Evolutionary conservation across 2,888 invertebrate species (phyloP).

Genomic region (Congeria kusceri): DNA sequence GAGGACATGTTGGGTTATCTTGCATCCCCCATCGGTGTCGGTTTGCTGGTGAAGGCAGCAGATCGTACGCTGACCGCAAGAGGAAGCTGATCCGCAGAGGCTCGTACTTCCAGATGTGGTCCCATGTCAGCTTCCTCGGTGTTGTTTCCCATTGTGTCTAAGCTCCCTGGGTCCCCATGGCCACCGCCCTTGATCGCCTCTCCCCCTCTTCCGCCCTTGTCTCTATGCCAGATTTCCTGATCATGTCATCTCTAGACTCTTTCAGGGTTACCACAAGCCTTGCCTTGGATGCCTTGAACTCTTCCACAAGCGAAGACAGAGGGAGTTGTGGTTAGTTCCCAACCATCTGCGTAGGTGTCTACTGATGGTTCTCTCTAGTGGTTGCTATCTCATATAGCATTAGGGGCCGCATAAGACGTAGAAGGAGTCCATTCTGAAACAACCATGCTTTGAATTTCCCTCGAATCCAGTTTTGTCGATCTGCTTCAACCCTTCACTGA

Average conservation of each 20-base stretch:
- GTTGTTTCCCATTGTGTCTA: slow-evolving; percentile 19
- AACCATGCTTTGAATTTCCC: slow-evolving; percentile 40
- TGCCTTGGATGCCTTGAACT: slow-evolving; percentile 30
- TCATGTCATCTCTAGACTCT: slow-evolving; percentile 33
- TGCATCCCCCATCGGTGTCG: slow-evolving; percentile 17
- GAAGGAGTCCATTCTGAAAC: slow-evolving; percentile 30
- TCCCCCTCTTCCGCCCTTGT: slow-evolving; percentile 14
- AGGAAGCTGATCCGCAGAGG: slow-evolving; percentile 35
- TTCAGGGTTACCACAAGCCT: slow-evolving; percentile 34
- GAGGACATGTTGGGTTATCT: slow-evolving; percentile 20
- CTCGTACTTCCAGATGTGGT: slow-evolving; percentile 35
- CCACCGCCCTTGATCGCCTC: slow-evolving; percentile 17
- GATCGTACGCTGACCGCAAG: slow-evolving; percentile 33
- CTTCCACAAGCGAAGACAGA: slow-evolving; percentile 35
- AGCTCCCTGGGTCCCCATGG: slow-evolving; percentile 8
- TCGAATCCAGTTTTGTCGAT: slow-evolving; percentile 12
- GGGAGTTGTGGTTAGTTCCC: slow-evolving; percentile 29
- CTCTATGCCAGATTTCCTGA: slow-evolving; percentile 21
- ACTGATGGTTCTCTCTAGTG: slow-evolving; percentile 29
- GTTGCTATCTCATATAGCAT: slow-evolving; percentile 32
- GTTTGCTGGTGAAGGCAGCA: slow-evolving; percentile 32
- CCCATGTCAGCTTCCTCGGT: slow-evolving; percentile 11
- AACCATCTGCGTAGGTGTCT: slow-evolving; percentile 30
- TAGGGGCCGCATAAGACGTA: slow-evolving; percentile 33
- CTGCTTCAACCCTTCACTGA: slow-evolving; percentile 4